A percentile compares a stretch with the other conserved stretches of the same genome.
phyloP scores from a whole-genome alignment of 64 coral and sea anemone genomes.

The Anthopleura sola region DNA sequence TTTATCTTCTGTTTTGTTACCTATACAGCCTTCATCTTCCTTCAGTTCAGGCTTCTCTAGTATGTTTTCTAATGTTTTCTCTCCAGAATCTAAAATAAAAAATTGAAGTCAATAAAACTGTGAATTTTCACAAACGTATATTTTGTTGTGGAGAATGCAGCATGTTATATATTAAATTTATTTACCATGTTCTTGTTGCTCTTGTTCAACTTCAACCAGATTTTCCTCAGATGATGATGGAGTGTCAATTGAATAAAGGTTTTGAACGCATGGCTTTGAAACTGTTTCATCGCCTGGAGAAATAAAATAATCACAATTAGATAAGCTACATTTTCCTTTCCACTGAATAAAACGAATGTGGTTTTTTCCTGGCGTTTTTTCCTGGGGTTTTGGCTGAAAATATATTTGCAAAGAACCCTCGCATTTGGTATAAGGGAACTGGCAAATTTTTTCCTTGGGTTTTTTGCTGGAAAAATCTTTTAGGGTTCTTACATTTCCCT shows the following conservation, averaged over 20 bases:
- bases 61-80: background rate
- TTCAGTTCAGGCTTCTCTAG: background rate
- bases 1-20: background rate
- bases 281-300: background rate
- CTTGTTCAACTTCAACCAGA: constrained; percentile 7
- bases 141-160: no score
- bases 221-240: constrained; percentile 59
- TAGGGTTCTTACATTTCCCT: no score
- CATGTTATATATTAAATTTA: no score
- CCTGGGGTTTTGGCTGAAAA: no score
- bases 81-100: background rate
- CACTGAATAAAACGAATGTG: no score
- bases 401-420: no score
- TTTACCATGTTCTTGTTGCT: background rate
- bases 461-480: no score
- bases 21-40: background rate
- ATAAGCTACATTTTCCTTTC: background rate
- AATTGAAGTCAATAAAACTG: no score
- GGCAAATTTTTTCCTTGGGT: no score
- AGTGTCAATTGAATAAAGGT: constrained; percentile 59
- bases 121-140: no score
- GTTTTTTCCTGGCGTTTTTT: no score
- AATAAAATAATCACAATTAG: background rate
- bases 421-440: no score
- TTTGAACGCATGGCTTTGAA: background rate